phyloP scores from a whole-genome alignment of 2,888 invertebrate genomes.

The Orchesellides sinensis region DNA sequence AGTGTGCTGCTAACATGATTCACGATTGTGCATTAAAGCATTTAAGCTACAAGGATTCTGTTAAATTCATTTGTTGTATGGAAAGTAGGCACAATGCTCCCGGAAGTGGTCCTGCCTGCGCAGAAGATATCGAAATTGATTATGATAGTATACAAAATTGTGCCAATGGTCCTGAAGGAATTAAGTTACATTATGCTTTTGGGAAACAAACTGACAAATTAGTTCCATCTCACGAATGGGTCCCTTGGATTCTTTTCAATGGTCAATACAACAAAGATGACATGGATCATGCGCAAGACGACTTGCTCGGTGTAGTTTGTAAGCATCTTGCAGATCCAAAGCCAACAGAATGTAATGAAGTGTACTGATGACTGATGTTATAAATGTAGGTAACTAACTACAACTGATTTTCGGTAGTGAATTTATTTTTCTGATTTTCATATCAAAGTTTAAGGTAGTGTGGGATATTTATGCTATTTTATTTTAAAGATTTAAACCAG shows the following conservation, averaged over 20 bases:
- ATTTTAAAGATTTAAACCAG: constrained; percentile 7
- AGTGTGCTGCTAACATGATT: constrained; percentile 67
- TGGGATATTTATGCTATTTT: not conserved
- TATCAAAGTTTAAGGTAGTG: constrained; percentile 43
- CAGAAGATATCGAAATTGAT: constrained; percentile 51
- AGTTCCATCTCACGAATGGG: constrained; percentile 59
- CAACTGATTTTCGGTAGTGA: not conserved
- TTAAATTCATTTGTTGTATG: constrained; percentile 66
- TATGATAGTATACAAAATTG: constrained; percentile 48
- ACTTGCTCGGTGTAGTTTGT: constrained; percentile 60
- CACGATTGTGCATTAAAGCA: constrained; percentile 66
- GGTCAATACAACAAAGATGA: constrained; percentile 58
- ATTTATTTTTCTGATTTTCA: constrained; percentile 11
- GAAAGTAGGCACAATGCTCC: constrained; percentile 54
- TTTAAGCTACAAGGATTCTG: constrained; percentile 42
- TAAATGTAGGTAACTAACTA: constrained; percentile 1
- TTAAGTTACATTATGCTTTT: constrained; percentile 48
- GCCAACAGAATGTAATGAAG: constrained; percentile 64
- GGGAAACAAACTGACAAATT: constrained; percentile 59
- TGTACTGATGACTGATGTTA: constrained; percentile 22
- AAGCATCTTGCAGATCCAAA: constrained; percentile 56
- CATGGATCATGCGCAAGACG: constrained; percentile 63
- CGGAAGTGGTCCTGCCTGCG: constrained; percentile 51
- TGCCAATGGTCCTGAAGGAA: constrained; percentile 54
- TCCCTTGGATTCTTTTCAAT: constrained; percentile 68